Evolutionary conservation across 2,797 vertebrate species (phyloP), one percentile per base, ranked within the genome.

Genomic region (Pangasius sanitwongsei): DNA sequence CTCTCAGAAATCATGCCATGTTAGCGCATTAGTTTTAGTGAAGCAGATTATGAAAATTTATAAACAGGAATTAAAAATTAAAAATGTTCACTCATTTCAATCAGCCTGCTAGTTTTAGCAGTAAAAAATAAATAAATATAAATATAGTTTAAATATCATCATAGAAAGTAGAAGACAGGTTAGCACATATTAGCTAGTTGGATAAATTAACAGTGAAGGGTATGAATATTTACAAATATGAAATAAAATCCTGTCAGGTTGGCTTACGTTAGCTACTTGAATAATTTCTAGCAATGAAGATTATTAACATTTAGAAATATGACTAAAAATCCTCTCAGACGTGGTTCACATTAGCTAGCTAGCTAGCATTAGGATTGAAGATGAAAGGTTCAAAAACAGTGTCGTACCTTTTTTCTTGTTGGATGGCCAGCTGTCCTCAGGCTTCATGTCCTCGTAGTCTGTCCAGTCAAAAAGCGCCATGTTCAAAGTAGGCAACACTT

Each of bases 381-480:
- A 57, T 31, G 0, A 55, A n/a, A 53, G 28, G 31, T 41, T 28
- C 6, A 12, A 44, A 41, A 50, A 86, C n/a, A 34, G 18, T 34
- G 48, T 13, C 2, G 8, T 23, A 98, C 98, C 98, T 97, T 98
- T 99, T 94, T 97, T 98, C 94, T 93, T 97, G 86, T 95, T 94
- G 4, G 97, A 96, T 0, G 97, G 97, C 98, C 98, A 99, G 86
- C 94, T 93, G 61, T 99, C 97, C 86, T 91, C 95, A 7, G 97
- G 98, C 92, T 97, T 99, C 95, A 99, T 97, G 92, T 99, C 98
- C 91, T 99, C 98, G 2, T 99, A 99, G 94, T 99, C 98, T 0
- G 98, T 99, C 98, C 98, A 99, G 90, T 99, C 98, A 88, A 99
- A 99, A 75, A 99, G 96, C 0, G 97, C 92, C 98, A 99, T 99